These are phyloP conservation scores for Nycteola revayana DNA, from an alignment of 2,888 invertebrate species.

Conservation along the genomic window DNA sequence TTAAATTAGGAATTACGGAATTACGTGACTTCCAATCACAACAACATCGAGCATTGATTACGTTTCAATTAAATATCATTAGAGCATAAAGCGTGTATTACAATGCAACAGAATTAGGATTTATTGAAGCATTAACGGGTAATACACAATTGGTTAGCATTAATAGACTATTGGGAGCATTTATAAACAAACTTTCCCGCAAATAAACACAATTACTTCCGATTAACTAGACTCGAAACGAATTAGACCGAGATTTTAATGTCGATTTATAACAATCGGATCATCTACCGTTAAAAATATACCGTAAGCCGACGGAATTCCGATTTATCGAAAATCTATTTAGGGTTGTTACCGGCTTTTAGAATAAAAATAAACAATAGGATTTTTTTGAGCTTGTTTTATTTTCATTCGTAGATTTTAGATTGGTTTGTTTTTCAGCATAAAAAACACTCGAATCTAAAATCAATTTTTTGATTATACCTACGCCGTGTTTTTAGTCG, in stretches of 20 bases:
- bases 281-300: constrained; percentile 68
- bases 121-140: constrained; percentile 47
- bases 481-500: no score
- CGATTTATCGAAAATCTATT: constrained; percentile 57
- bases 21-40: no score
- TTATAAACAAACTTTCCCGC: constrained; percentile 52
- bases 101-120: constrained; percentile 16
- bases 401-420: no score
- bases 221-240: constrained; percentile 57
- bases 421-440: no score
- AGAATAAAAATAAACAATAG: no score
- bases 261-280: constrained; percentile 63
- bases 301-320: constrained; percentile 65
- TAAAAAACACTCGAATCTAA: no score
- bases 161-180: constrained; percentile 39
- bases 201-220: constrained; percentile 60
- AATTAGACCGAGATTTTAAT: constrained; percentile 53
- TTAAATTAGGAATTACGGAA: no score
- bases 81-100: no score
- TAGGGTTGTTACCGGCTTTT: constrained; percentile 35
- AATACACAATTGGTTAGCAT: neutral
- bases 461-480: no score
- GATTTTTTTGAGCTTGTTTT: no score
- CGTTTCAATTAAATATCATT: constrained; percentile 33
- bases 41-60: constrained; percentile 12